A percentile compares a stretch with the other conserved stretches of the same genome.
phyloP scores from a whole-genome alignment of 2,888 invertebrate genomes.

The Malacosoma neustria region DNA sequence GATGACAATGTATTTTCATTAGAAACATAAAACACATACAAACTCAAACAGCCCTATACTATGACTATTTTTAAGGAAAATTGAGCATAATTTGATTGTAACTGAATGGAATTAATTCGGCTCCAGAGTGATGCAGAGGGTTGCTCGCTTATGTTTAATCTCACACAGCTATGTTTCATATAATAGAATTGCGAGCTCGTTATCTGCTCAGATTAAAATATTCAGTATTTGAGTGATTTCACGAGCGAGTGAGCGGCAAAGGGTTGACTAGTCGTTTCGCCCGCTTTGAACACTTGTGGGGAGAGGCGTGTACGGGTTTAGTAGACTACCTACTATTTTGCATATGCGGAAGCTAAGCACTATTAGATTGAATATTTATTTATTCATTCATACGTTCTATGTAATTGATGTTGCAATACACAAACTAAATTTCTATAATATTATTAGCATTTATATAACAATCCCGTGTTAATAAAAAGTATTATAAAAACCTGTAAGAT shows the following conservation, averaged over 20 bases:
- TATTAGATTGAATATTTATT: too few species aligned
- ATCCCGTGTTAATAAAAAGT: too few species aligned
- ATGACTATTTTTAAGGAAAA: too few species aligned
- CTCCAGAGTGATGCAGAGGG: slow-evolving; percentile 28
- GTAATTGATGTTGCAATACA: too few species aligned
- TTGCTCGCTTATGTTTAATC: slow-evolving; percentile 45
- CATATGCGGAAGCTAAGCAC: slow-evolving; percentile 51
- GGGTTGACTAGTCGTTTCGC: slow-evolving; percentile 71
- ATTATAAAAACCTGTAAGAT: too few species aligned
- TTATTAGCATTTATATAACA: too few species aligned
- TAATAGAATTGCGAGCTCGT: slow-evolving; percentile 75
- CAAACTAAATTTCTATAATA: too few species aligned
- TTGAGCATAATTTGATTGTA: too few species aligned
- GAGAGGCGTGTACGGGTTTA: slow-evolving; percentile 37
- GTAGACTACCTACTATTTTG: slow-evolving; percentile 42
- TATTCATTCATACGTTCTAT: too few species aligned
- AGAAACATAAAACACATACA: too few species aligned
- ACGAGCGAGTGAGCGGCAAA: slow-evolving; percentile 73
- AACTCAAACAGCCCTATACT: too few species aligned
- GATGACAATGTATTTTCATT: too few species aligned
- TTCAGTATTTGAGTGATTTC: slow-evolving; percentile 76
- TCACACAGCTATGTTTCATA: slow-evolving; percentile 69
- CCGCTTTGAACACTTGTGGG: slow-evolving; percentile 72
- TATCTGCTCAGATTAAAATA: slow-evolving; percentile 75
- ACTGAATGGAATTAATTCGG: neutral